These are phyloP conservation scores for Stomorhina lunata DNA, from an alignment of 2,888 invertebrate genomes.

Conservation along the genomic window DNA sequence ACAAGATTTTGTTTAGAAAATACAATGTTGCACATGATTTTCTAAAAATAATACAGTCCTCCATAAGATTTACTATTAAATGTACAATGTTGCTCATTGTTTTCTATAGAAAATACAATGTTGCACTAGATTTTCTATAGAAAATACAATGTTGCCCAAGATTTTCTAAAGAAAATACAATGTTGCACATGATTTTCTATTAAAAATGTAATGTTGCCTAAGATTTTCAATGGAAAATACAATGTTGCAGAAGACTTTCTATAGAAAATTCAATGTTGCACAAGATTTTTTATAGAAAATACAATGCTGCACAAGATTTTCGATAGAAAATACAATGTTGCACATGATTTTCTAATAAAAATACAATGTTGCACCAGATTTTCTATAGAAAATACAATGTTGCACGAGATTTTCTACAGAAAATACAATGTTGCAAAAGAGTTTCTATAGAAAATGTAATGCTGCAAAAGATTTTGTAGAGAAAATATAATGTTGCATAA, in stretches of 20 bases:
- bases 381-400: background rate
- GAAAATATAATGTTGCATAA: background rate
- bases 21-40: background rate
- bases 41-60: background rate
- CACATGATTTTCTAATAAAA: background rate
- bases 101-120: conserved; percentile 7
- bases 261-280: background rate
- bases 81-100: no score
- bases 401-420: background rate
- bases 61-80: no score
- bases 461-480: background rate
- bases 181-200: background rate
- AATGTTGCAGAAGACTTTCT: background rate
- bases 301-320: background rate
- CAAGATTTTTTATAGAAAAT: background rate
- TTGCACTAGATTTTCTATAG: background rate
- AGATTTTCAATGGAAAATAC: background rate
- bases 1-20: background rate
- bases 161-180: background rate
- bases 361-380: background rate
- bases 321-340: background rate
- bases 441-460: background rate
- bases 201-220: background rate
- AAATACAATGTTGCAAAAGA: background rate
- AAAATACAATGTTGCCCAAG: background rate